phyloP scores from a whole-genome alignment of 2,797 vertebrate genomes.

The Myoxocephalus aenaeus region DNA sequence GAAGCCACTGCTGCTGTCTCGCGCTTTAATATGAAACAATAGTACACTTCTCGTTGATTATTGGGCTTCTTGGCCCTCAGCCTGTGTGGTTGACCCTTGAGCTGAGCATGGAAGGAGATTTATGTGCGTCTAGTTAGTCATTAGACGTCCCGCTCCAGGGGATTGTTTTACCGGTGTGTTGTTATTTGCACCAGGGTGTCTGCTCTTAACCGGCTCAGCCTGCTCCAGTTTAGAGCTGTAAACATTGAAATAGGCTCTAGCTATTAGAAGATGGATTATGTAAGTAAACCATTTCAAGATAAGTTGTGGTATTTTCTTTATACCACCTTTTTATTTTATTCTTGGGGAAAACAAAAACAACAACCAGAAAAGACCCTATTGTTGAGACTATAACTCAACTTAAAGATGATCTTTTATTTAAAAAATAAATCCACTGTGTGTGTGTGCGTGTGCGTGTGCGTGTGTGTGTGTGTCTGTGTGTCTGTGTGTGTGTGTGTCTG shows the following conservation, averaged over 20 bases:
- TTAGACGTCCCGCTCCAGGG: constrained; percentile 3
- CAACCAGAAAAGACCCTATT: background rate
- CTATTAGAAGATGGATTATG: background rate
- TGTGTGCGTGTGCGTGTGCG: too few relatives aligned
- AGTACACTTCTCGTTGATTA: background rate
- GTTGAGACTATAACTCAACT: background rate
- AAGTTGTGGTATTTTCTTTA: background rate
- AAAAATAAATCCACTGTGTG: too few relatives aligned
- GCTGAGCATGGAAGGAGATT: constrained; percentile 20
- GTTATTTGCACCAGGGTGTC: background rate
- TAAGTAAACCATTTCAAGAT: background rate
- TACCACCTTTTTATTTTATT: background rate
- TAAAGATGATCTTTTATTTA: too few relatives aligned
- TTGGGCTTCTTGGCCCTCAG: background rate
- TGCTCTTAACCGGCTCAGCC: background rate
- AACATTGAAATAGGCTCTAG: background rate
- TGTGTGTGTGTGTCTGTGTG: too few relatives aligned
- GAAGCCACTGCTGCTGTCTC: background rate
- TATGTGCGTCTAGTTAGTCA: constrained; percentile 38
- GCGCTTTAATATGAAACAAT: background rate
- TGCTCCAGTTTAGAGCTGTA: background rate
- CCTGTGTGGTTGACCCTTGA: constrained; percentile 34
- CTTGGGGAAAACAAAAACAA: background rate
- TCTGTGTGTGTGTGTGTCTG: too few relatives aligned
- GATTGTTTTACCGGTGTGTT: constrained; percentile 21